Evolutionary conservation across 2,113 vertebrate genomes (phyloP), one percentile per base, ranked within the genome.

Genomic region (Calypte anna): DNA sequence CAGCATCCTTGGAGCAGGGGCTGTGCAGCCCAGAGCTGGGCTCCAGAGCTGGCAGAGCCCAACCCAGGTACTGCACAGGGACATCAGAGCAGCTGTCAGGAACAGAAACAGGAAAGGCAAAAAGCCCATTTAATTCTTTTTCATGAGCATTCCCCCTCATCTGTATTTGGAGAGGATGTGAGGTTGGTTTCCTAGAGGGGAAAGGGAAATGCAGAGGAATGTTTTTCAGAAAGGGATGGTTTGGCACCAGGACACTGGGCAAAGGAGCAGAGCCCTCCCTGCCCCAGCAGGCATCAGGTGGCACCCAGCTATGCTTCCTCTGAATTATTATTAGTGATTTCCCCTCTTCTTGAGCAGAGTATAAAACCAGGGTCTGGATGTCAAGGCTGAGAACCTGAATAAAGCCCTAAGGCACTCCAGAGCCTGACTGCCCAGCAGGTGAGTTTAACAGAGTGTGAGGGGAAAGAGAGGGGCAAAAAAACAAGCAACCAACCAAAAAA

Each of bases 331-430:
- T 5, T 13, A 58, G 50, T 38, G 40, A 1, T 40, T 27, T 23
- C 14, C 8, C 3, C 33, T 46, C 68, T n/a, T 21, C 12, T 0
- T 31, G 19, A 46, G 54, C 7, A 6, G 15, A 40, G 55, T 1
- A 9, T 27, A 21, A 13, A 8, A 3, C 0, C 36, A 5, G 38
- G 24, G 10, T 8, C 0, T 19, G 31, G 27, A 8, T 16, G 38
- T 4, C 36, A 18, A 67, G 36, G 43, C 61, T 31, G n/a, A 27
- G 27, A 23, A 51, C 24, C 50, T 24, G 4, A n/a, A 10, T 2
- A 2, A 31, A 11, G 31, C 1, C 57, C 79, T 12, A 17, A 1
- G 33, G 63, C 17, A 6, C 40, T 19, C 9, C 48, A 14, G 31
- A 73, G 57, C 63, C 38, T 36, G 25, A 3, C 6, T 17, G 61